phyloP scores from a whole-genome alignment of 2,113 vertebrate genomes.

The Hippoglossus stenolepis region DNA sequence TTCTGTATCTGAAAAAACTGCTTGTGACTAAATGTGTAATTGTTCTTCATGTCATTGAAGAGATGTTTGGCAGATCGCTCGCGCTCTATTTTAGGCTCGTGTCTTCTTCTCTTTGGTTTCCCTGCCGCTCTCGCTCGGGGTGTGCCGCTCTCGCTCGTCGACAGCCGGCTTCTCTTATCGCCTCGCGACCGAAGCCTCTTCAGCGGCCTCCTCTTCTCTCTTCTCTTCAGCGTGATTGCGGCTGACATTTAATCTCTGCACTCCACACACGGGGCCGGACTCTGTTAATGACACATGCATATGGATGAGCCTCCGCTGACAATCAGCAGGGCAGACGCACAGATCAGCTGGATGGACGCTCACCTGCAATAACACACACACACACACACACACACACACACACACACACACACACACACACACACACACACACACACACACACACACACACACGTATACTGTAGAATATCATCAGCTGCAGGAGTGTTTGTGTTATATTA shows the following conservation, averaged over 20 bases:
- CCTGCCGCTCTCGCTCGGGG: neutral
- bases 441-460: neutral
- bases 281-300: conserved; percentile 70
- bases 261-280: conserved; percentile 55
- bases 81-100: too few species aligned
- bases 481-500: conserved; percentile 1
- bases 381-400: neutral
- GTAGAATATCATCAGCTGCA: neutral
- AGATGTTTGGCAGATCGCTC: too few species aligned
- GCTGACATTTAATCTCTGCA: conserved; percentile 75
- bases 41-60: too few species aligned
- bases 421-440: neutral
- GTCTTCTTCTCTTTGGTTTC: too few species aligned
- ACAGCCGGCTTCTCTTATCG: neutral
- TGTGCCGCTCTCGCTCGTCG: too few species aligned
- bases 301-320: conserved; percentile 65
- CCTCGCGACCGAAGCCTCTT: neutral
- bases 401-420: neutral
- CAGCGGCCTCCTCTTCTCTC: conserved; percentile 6
- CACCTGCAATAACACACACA: neutral
- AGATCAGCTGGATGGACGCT: neutral
- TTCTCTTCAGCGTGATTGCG: conserved; percentile 53
- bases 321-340: conserved; percentile 22
- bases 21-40: too few species aligned
- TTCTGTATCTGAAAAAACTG: too few species aligned